Percentiles rank a stretch among this genome's conserved stretches.
These are phyloP conservation scores for Biston stratarius DNA, from an alignment of 2,888 invertebrate species.

Conservation along the genomic window DNA sequence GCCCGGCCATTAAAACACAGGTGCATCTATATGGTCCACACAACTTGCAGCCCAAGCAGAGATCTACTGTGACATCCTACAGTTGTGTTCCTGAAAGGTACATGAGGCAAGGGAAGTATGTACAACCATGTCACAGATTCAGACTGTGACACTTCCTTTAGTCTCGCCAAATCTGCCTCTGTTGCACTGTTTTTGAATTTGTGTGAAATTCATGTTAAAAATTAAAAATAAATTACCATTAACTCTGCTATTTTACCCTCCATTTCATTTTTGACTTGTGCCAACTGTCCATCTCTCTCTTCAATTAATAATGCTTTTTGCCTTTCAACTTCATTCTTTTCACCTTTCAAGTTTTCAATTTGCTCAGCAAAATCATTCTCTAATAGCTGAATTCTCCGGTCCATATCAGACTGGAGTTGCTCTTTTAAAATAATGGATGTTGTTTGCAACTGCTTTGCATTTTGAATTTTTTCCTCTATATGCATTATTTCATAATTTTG, in stretches of 20 bases:
- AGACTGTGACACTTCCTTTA: no score
- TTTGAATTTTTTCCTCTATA: conserved; percentile 76
- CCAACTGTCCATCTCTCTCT: conserved; percentile 74
- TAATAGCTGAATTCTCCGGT: conserved; percentile 76
- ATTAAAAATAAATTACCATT: conserved; percentile 55
- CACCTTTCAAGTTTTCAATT: conserved; percentile 79
- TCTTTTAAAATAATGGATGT: conserved; percentile 74
- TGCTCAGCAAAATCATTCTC: conserved; percentile 74
- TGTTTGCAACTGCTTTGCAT: conserved; percentile 72
- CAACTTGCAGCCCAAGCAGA: no score
- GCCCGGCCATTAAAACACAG: no score
- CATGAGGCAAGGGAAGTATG: no score
- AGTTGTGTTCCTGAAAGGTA: no score
- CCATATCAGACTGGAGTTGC: conserved; percentile 74
- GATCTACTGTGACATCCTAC: no score
- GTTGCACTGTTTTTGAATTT: no score
- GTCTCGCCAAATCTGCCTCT: no score
- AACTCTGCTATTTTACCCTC: conserved; percentile 69
- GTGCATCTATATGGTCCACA: no score
- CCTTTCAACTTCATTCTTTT: conserved; percentile 78
- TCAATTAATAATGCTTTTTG: conserved; percentile 75
- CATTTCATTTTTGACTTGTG: conserved; percentile 67
- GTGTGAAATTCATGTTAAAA: not conserved
- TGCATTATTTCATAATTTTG: conserved; percentile 75
- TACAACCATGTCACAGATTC: no score